Conservation (phyloP, 2,113 vertebrate genomes). For the Crocuta crocuta region DNA sequence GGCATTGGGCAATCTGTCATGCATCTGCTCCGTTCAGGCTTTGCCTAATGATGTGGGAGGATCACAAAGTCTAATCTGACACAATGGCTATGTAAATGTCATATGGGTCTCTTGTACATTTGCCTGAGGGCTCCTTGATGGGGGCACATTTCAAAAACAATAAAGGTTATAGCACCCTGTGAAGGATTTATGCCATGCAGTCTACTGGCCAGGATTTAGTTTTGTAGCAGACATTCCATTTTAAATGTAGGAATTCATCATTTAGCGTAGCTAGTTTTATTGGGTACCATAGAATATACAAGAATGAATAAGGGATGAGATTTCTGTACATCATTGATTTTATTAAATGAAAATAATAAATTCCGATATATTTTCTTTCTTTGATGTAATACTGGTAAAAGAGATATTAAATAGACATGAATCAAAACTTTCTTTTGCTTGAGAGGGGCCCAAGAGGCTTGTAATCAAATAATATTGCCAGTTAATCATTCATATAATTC, state of each 20-base stretch:
- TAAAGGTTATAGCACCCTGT: conserved; percentile 77
- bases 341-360: conserved; percentile 76
- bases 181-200: conserved; percentile 74
- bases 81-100: conserved; percentile 78
- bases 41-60: conserved; percentile 69
- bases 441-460: neutral
- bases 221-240: conserved; percentile 77
- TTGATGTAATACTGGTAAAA: conserved; percentile 58
- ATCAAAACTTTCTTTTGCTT: conserved; percentile 50
- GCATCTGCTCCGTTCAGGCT: conserved; percentile 35
- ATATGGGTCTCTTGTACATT: conserved; percentile 67
- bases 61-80: conserved; percentile 69
- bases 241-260: conserved; percentile 80
- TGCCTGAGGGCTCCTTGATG: conserved; percentile 67
- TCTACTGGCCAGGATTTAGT: conserved; percentile 71
- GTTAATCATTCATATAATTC: conserved; percentile 42
- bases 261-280: conserved; percentile 72
- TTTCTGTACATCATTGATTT: conserved; percentile 70
- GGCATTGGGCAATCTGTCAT: conserved; percentile 44
- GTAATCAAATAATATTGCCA: neutral
- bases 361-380: conserved; percentile 62
- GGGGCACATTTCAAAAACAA: conserved; percentile 77
- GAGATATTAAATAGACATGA: conserved; percentile 46
- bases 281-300: conserved; percentile 50
- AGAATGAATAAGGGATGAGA: conserved; percentile 44